phyloP scores from a whole-genome alignment of 2,797 vertebrate genomes.

The Podarcis siculus region DNA sequence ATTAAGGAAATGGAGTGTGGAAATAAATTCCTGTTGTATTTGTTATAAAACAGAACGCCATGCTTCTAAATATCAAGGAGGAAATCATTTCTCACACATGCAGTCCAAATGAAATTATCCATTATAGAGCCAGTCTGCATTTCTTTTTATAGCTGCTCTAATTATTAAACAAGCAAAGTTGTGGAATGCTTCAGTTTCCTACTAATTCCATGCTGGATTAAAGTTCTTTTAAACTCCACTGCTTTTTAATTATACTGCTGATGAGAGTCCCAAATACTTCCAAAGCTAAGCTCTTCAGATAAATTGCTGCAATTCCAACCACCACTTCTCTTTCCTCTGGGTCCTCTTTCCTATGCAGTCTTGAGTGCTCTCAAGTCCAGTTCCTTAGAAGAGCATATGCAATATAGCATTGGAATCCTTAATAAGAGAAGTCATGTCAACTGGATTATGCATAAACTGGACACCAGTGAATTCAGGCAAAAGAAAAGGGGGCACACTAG shows the following conservation, averaged over 20 bases:
- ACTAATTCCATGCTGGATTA: conserved; percentile 63
- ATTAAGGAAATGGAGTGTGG: conserved; percentile 24
- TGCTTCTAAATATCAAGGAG: conserved; percentile 32
- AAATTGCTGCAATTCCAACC: background rate
- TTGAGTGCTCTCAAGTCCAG: background rate
- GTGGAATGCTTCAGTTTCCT: conserved; percentile 48
- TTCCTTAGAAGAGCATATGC: background rate
- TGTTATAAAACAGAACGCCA: conserved; percentile 42
- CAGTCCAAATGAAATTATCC: conserved; percentile 35
- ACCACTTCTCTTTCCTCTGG: background rate
- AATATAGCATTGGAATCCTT: background rate
- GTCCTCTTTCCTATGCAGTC: background rate
- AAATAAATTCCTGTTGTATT: conserved; percentile 36
- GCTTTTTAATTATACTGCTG: conserved; percentile 71
- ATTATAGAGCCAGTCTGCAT: conserved; percentile 33
- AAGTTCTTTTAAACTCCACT: conserved; percentile 57
- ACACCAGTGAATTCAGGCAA: background rate
- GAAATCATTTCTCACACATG: conserved; percentile 31
- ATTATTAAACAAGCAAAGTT: conserved; percentile 40
- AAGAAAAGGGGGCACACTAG: background rate
- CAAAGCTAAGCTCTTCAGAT: conserved; percentile 24
- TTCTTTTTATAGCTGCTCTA: conserved; percentile 50
- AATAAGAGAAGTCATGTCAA: background rate
- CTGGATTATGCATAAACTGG: background rate
- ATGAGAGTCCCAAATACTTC: conserved; percentile 42